Evolutionary conservation across 1,140 invertebrate genomes (phyloP), one percentile per base, ranked within the genome.

Genomic region (Araneus ventricosus): DNA sequence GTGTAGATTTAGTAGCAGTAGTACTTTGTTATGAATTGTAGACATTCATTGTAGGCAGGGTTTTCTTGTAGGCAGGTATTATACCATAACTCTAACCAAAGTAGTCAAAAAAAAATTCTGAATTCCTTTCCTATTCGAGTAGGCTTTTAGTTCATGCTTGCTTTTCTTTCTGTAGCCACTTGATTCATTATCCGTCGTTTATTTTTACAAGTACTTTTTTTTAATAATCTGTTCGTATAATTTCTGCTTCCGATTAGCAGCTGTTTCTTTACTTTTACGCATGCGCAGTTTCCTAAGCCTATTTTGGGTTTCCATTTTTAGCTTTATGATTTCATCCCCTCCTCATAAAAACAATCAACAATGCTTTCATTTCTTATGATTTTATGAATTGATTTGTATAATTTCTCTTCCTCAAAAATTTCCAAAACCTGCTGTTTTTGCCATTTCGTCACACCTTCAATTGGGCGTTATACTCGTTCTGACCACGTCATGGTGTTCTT

Each of bases 351-450:
- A 87, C 91, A 87, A 87, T 87, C 67, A 92, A 75, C 91, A 87
- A 87, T 92, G 91, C 91, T 92, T 88, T 92, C 39, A 92, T 92
- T 92, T 92, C 85, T 92, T 92, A 92, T 92, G 41, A 92, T 92
- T 92, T 92, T 92, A 92, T 87, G 45, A 92, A 92, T 92, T 92
- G 91, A 92, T 92, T 92, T 79, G 67, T 92, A 79, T 92, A 92
- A 92, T 92, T 92, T 92, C 61, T 92, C 91, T 92, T 87, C 59
- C 91, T 92, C 67, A 75, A 92, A 90, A 91, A 91, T 79, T 87
- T 24, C 90, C 80, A 92, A 92, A 70, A 79, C 91, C 91, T 92
- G 91, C 91, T 92, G 91, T 92, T 92, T 92, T 92, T 92, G 91
- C 91, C 91, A 92, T 92, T 92, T 87, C 88, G 3, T 88, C 91